Evolutionary conservation across 2,113 vertebrate genomes (phyloP).

Genomic region (Notechis scutatus): DNA sequence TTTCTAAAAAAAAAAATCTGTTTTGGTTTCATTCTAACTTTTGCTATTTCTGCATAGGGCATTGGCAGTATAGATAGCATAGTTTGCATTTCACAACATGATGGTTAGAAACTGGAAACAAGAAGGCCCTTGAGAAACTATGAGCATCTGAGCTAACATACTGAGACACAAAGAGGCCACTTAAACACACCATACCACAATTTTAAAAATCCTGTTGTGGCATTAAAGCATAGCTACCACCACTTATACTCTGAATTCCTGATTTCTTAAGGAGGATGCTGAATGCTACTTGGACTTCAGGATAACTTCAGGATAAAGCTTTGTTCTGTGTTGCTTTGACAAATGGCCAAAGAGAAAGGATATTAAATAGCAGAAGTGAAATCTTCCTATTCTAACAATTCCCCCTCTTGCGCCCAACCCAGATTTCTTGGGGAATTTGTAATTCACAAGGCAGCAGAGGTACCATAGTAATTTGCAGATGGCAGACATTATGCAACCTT

Average conservation of each 20-base stretch:
- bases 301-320: not conserved
- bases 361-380: constrained; percentile 39
- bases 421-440: constrained; percentile 39
- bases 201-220: not conserved
- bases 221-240: not conserved
- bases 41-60: not conserved
- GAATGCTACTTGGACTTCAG: constrained; percentile 14
- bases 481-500: constrained; percentile 44
- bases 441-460: constrained; percentile 29
- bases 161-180: not conserved
- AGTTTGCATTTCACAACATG: not conserved
- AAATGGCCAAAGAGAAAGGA: constrained; percentile 3
- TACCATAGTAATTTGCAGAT: constrained; percentile 27
- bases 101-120: not conserved
- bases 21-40: not conserved
- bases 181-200: not conserved
- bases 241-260: not conserved
- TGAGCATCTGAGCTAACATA: not conserved
- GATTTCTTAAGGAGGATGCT: not conserved
- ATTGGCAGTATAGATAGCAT: not conserved
- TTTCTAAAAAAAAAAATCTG: not conserved
- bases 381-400: not conserved
- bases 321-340: not conserved
- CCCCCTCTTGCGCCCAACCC: not conserved
- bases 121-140: not conserved